Evolutionary conservation across 2,888 invertebrate genomes (phyloP).

Genomic region (Piscicola geometra): DNA sequence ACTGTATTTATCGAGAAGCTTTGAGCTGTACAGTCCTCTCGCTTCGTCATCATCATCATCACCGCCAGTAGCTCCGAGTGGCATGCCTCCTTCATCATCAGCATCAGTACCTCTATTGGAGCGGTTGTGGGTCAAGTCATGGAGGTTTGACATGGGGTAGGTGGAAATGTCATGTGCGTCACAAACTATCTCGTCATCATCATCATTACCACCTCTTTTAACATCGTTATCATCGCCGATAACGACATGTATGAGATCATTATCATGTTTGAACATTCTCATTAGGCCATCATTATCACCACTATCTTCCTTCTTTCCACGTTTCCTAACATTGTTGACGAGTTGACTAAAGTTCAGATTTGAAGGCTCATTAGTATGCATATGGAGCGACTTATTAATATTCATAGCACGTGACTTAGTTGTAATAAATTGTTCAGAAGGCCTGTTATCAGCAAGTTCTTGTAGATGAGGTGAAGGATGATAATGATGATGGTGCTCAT

Average conservation of each 20-base stretch:
- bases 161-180: not conserved
- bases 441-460: no score
- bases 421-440: no score
- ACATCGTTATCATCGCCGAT: not conserved
- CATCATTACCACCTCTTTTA: not conserved
- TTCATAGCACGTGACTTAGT: no score
- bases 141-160: not conserved
- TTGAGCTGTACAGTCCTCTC: not conserved
- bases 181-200: no score
- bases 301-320: not conserved
- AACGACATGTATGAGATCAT: not conserved
- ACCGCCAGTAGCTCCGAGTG: not conserved
- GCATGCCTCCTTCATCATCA: not conserved
- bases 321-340: not conserved
- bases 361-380: no score
- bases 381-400: no score
- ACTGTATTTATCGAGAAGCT: slow-evolving; percentile 5
- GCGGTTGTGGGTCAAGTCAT: not conserved
- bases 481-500: no score
- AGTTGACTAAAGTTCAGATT: no score
- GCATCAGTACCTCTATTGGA: not conserved
- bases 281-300: not conserved
- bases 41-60: not conserved
- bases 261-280: not conserved
- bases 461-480: no score